Conservation (phyloP, 2,888 invertebrate species). For the Ectobius pallidus region DNA sequence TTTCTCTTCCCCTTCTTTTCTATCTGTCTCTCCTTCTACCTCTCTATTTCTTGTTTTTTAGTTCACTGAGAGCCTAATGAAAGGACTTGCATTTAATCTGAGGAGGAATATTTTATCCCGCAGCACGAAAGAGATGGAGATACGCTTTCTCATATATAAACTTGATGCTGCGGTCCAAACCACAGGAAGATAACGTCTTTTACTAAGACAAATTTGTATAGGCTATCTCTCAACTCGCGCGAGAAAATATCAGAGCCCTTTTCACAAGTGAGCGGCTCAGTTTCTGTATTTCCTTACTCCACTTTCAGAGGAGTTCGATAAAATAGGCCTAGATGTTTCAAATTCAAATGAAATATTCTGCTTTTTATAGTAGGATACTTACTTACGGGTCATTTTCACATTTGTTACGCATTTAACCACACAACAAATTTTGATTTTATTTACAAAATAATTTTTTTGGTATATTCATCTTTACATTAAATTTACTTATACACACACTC, state of each 20-base stretch:
- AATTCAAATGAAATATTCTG: no score
- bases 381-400: no score
- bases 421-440: no score
- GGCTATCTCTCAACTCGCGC: background rate
- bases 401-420: no score
- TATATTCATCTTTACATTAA: no score
- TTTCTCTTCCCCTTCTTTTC: background rate
- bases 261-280: background rate
- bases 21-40: background rate
- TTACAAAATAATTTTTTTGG: no score
- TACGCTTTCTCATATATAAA: background rate
- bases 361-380: no score
- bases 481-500: no score
- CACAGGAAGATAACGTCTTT: slow-evolving; percentile 22
- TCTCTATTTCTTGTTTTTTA: background rate
- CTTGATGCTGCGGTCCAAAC: background rate
- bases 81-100: slow-evolving; percentile 27
- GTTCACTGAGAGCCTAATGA: slow-evolving; percentile 24
- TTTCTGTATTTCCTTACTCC: no score
- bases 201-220: slow-evolving; percentile 26
- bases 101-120: slow-evolving; percentile 24
- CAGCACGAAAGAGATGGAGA: background rate
- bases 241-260: background rate
- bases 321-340: no score
- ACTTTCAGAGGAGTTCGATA: no score